Evolutionary conservation across 2,888 invertebrate genomes (phyloP).

Genomic region (Dyspetes luteomarginatus): DNA sequence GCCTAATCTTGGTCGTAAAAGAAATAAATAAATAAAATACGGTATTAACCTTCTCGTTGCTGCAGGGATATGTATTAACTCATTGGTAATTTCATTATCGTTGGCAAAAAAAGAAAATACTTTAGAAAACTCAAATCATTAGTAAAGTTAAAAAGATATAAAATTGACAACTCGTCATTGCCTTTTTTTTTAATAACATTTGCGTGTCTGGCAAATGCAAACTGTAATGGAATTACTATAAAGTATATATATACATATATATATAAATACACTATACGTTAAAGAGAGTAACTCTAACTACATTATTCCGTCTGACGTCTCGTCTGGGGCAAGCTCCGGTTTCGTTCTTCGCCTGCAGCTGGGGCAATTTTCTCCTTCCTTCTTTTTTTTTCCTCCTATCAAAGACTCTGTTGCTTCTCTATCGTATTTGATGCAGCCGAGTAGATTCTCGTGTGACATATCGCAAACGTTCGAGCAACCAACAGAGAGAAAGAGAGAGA

Average conservation of each 20-base stretch:
- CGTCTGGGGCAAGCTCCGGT: slow-evolving; percentile 19
- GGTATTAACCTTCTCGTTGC: too few relatives aligned
- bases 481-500: background rate
- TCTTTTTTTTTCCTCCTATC: slow-evolving; percentile 5
- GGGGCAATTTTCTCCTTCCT: slow-evolving; percentile 40
- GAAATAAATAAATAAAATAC: too few relatives aligned
- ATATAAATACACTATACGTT: background rate
- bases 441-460: slow-evolving; percentile 10
- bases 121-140: too few relatives aligned
- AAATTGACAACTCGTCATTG: too few relatives aligned
- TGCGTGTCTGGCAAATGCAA: background rate
- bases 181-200: too few relatives aligned
- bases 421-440: slow-evolving; percentile 6
- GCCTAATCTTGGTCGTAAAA: too few relatives aligned
- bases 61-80: too few relatives aligned
- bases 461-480: slow-evolving; percentile 8
- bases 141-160: too few relatives aligned
- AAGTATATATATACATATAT: background rate
- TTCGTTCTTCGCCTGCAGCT: slow-evolving; percentile 15
- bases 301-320: background rate
- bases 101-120: too few relatives aligned
- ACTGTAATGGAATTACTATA: background rate
- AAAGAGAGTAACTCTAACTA: background rate
- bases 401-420: slow-evolving; percentile 4
- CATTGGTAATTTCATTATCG: too few relatives aligned